A percentile compares a stretch with the other conserved stretches of the same genome.
phyloP scores from a whole-genome alignment of 1,140 invertebrate genomes.

The Panagrolaimus sp. region DNA sequence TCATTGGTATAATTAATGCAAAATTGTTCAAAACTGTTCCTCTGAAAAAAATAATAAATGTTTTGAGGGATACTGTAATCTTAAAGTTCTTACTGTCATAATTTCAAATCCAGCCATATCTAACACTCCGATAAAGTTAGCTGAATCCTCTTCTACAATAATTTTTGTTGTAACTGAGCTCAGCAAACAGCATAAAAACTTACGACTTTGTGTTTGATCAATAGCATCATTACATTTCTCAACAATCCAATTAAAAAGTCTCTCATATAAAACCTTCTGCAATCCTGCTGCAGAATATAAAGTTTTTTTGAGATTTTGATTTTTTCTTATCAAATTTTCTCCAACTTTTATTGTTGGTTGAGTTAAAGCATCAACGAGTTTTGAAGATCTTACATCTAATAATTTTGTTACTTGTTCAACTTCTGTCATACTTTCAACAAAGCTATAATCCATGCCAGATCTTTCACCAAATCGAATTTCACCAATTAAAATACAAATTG shows the following conservation, averaged over 20 bases:
- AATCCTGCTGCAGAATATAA: conserved; percentile 62
- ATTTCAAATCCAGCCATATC: conserved; percentile 99
- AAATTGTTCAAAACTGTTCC: conserved; percentile 97
- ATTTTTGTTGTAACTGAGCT: conserved; percentile 59
- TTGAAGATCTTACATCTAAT: conserved; percentile 63
- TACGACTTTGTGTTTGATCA: conserved; percentile 21
- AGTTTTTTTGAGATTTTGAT: conserved; percentile 69
- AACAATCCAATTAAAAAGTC: conserved; percentile 53
- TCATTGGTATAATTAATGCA: conserved; percentile 99
- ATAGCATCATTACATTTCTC: conserved; percentile 47
- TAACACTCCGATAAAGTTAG: conserved; percentile 74
- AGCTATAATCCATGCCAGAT: conserved; percentile 96
- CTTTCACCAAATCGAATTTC: conserved; percentile 95
- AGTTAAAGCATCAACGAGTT: conserved; percentile 64
- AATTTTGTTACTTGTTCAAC: conserved; percentile 59
- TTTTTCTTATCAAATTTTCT: conserved; percentile 66
- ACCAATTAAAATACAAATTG: conserved; percentile 86
- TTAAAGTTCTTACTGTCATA: conserved; percentile 71
- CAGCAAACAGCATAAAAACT: conserved; percentile 11
- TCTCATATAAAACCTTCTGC: conserved; percentile 49
- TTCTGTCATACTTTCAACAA: conserved; percentile 75
- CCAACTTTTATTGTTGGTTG: conserved; percentile 65
- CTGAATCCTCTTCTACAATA: conserved; percentile 16
- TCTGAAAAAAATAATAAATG: too few relatives aligned
- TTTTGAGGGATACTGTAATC: neutral